Percentiles rank a stretch among this genome's conserved stretches.
Evolutionary conservation across 2,888 invertebrate genomes (phyloP).

Genomic region (Cheilosia vulpina): DNA sequence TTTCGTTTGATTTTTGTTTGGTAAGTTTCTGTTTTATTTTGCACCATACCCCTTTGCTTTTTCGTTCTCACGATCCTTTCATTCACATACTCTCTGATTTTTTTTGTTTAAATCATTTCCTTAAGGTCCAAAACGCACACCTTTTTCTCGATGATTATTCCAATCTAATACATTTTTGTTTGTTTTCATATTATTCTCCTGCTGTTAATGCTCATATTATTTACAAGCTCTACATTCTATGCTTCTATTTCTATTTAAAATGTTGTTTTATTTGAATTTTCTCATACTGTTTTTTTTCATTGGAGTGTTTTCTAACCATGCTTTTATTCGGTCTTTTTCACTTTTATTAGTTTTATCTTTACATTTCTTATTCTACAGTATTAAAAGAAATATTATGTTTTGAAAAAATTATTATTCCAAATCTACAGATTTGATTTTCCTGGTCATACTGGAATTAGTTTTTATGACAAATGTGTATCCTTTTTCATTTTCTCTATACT

Average conservation of each 20-base stretch:
- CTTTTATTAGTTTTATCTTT: too few species aligned
- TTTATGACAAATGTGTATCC: too few species aligned
- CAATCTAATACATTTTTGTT: neutral
- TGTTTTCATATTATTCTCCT: neutral
- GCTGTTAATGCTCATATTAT: neutral
- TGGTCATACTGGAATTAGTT: too few species aligned
- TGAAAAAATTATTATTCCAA: too few species aligned
- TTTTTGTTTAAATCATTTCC: neutral
- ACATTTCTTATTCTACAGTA: too few species aligned
- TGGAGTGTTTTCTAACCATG: neutral
- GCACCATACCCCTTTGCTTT: neutral
- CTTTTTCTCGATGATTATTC: neutral
- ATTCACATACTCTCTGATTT: neutral
- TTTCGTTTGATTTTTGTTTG: conserved; percentile 31
- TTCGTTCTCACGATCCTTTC: neutral
- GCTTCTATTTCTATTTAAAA: neutral
- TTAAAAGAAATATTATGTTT: too few species aligned
- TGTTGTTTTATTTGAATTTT: neutral
- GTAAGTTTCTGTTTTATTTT: conserved; percentile 38
- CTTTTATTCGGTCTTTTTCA: neutral
- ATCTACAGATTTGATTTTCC: too few species aligned
- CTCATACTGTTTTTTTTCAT: neutral
- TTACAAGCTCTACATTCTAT: neutral
- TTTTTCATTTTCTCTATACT: neutral
- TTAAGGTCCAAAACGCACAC: neutral